These are phyloP conservation scores for Drosophila glabriapex DNA, from an alignment of 2,888 invertebrate genomes.

Conservation along the genomic window DNA sequence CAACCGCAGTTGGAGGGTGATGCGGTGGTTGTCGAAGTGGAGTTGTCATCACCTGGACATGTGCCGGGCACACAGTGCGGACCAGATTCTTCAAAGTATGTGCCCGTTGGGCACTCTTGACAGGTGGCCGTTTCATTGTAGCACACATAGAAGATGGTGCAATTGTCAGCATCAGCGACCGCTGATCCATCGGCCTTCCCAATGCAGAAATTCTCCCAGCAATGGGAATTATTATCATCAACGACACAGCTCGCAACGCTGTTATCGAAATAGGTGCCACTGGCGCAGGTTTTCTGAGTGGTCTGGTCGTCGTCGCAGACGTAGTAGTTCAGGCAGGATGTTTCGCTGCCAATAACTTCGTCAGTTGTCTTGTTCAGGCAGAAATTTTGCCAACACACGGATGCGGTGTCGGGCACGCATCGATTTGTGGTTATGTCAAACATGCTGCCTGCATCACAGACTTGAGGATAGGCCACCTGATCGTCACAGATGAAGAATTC, in stretches of 20 bases:
- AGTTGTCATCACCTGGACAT: conserved; percentile 50
- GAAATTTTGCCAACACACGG: conserved; percentile 72
- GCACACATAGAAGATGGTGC: conserved; percentile 63
- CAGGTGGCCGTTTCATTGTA: conserved; percentile 16
- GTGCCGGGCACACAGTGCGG: conserved; percentile 56
- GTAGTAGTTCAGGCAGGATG: conserved; percentile 65
- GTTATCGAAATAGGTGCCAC: conserved; percentile 64
- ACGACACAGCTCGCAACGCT: conserved; percentile 32
- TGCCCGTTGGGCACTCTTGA: conserved; percentile 45
- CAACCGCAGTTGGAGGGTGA: conserved; percentile 55
- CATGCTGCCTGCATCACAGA: conserved; percentile 65
- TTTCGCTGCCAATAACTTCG: conserved; percentile 26
- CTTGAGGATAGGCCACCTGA: conserved; percentile 69
- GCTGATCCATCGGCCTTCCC: conserved; percentile 44
- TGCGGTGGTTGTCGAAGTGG: conserved; percentile 6
- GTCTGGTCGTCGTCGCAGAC: conserved; percentile 55
- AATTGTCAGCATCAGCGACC: conserved; percentile 40
- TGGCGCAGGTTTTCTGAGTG: conserved; percentile 51
- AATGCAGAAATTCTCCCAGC: conserved; percentile 70
- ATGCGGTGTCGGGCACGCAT: conserved; percentile 66
- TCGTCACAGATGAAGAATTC: conserved; percentile 73
- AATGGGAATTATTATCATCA: conserved; percentile 46
- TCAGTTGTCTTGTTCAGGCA: conserved; percentile 61
- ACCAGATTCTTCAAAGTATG: conserved; percentile 48
- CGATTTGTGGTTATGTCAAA: conserved; percentile 49